These are phyloP conservation scores for Rhinolophus ferrumequinum DNA, from an alignment of 2,113 vertebrate genomes.

Conservation along the genomic window DNA sequence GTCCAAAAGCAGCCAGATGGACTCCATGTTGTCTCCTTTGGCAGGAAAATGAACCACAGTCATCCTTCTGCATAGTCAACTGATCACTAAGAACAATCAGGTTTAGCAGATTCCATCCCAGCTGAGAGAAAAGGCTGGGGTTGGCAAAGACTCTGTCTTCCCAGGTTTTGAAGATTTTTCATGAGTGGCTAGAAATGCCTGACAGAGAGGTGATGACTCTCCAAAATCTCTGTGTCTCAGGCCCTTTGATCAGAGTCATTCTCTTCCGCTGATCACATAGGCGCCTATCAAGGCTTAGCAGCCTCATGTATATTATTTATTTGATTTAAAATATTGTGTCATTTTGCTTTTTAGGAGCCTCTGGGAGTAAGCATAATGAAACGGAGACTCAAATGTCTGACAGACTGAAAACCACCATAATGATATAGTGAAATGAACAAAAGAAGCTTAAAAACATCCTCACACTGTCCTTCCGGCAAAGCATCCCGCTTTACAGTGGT, in stretches of 20 bases:
- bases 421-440: not conserved
- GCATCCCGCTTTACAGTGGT: not conserved
- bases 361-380: slow-evolving; percentile 67
- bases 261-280: not conserved
- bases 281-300: slow-evolving; percentile 30
- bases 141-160: not conserved
- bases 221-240: not conserved
- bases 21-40: not conserved
- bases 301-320: slow-evolving; percentile 60
- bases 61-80: not conserved
- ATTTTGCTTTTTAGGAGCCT: slow-evolving; percentile 65
- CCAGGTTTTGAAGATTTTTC: not conserved
- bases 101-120: not conserved
- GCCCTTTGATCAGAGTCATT: not conserved
- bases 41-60: not conserved
- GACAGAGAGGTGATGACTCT: not conserved
- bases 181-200: not conserved
- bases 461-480: not conserved
- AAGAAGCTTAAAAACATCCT: slow-evolving; percentile 49
- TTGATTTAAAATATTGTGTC: slow-evolving; percentile 46
- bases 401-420: slow-evolving; percentile 52
- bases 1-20: not conserved
- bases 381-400: slow-evolving; percentile 52
- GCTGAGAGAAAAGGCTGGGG: not conserved
- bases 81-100: not conserved